Percentiles rank a stretch among this genome's conserved stretches.
These are phyloP conservation scores for Scolopax rusticola DNA, from an alignment of 2,797 vertebrate genomes.

Conservation along the genomic window DNA sequence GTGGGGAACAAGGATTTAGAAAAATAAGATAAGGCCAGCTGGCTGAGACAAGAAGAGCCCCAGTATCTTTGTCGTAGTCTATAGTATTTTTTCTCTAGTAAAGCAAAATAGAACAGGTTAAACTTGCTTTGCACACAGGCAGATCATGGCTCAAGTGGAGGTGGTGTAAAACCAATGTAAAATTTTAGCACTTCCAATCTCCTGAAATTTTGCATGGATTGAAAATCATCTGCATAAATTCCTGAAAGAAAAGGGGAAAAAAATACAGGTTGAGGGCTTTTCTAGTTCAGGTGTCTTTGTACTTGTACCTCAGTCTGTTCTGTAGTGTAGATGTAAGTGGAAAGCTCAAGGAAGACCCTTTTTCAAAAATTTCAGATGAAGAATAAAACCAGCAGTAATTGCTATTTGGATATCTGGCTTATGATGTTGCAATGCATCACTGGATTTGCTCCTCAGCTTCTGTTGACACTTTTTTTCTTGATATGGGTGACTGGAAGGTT, in stretches of 20 bases:
- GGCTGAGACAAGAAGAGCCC: neutral
- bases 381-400: neutral
- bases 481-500: neutral
- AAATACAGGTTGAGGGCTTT: neutral
- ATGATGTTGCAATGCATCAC: neutral
- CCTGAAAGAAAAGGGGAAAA: neutral
- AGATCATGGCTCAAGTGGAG: neutral
- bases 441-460: neutral
- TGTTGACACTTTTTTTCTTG: neutral
- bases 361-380: neutral
- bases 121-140: neutral
- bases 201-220: neutral
- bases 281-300: neutral
- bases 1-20: neutral
- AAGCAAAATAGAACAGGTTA: neutral
- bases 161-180: neutral
- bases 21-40: neutral
- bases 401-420: neutral
- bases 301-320: neutral
- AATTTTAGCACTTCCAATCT: neutral
- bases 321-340: neutral
- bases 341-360: neutral
- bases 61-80: neutral
- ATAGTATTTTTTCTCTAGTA: neutral
- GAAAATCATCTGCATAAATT: neutral